These are phyloP conservation scores for Formica exsecta DNA, from an alignment of 1,140 invertebrate genomes.

Conservation along the genomic window DNA sequence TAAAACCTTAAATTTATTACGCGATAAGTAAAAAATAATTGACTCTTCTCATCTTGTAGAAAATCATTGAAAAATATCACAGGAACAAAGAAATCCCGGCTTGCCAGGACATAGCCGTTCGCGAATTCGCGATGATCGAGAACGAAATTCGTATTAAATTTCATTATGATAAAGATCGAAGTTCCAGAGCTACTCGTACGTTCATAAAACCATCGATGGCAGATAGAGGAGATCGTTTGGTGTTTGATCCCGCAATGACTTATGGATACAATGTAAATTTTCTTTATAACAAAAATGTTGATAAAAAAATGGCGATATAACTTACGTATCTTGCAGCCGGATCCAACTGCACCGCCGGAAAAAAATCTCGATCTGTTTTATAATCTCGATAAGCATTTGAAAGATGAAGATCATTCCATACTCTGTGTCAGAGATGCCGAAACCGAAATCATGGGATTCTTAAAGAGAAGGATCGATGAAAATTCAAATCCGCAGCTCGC, in stretches of 20 bases:
- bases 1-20: background rate
- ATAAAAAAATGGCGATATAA: background rate
- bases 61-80: slow-evolving; percentile 89
- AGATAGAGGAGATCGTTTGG: slow-evolving; percentile 89
- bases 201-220: slow-evolving; percentile 89
- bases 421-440: slow-evolving; percentile 86
- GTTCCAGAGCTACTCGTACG: slow-evolving; percentile 89
- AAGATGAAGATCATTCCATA: slow-evolving; percentile 85
- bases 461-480: slow-evolving; percentile 84
- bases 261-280: slow-evolving; percentile 88
- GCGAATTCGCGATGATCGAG: slow-evolving; percentile 88
- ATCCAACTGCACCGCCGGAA: slow-evolving; percentile 88
- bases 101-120: slow-evolving; percentile 89
- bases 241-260: slow-evolving; percentile 88
- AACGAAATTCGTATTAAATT: slow-evolving; percentile 90
- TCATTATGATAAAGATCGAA: slow-evolving; percentile 90
- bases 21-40: background rate
- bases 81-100: slow-evolving; percentile 87
- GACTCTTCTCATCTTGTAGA: slow-evolving; percentile 79
- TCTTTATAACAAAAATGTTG: slow-evolving; percentile 5
- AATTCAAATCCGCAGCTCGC: slow-evolving; percentile 84
- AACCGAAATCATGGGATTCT: slow-evolving; percentile 84
- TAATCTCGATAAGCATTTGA: slow-evolving; percentile 86
- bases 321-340: slow-evolving; percentile 81
- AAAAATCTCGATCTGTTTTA: slow-evolving; percentile 89